Evolutionary conservation across 2,888 invertebrate species (phyloP).

Genomic region (Euspilapteryx auroguttella): DNA sequence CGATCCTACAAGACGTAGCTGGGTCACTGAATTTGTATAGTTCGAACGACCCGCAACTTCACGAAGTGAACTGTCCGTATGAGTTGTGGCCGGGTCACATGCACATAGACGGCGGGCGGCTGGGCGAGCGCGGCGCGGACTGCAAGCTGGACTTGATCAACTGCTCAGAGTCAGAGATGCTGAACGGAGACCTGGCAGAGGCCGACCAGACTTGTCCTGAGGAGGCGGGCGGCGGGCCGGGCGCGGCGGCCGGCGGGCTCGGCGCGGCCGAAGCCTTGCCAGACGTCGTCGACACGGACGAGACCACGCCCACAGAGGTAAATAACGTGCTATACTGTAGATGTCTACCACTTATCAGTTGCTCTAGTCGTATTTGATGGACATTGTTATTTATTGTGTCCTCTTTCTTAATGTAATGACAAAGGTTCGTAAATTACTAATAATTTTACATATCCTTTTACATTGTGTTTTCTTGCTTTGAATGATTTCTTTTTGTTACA

Average conservation of each 20-base stretch:
- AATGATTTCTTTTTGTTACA: no score
- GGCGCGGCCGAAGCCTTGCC: constrained; percentile 32
- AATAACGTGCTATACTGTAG: constrained; percentile 48
- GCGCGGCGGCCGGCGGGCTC: constrained; percentile 14
- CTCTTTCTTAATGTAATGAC: no score
- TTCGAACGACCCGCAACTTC: constrained; percentile 35
- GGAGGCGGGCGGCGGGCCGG: constrained; percentile 18
- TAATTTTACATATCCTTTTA: no score
- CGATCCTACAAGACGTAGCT: constrained; percentile 46
- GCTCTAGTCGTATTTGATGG: no score
- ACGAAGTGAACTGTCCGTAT: constrained; percentile 39
- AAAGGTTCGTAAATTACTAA: no score
- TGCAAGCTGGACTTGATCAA: constrained; percentile 45
- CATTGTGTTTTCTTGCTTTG: no score
- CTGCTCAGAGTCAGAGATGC: constrained; percentile 56
- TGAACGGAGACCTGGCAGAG: constrained; percentile 77
- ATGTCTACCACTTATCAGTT: constrained; percentile 44
- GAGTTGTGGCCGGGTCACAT: constrained; percentile 42
- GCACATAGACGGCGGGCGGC: constrained; percentile 29
- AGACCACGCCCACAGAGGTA: constrained; percentile 56
- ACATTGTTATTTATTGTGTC: no score
- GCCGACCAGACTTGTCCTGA: constrained; percentile 73
- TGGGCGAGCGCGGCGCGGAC: constrained; percentile 27
- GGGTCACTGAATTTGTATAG: constrained; percentile 39
- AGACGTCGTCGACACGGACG: constrained; percentile 52